Evolutionary conservation across 2,888 invertebrate species (phyloP), one percentile per base, ranked within the genome.

Genomic region (Eurytoma adleriae): DNA sequence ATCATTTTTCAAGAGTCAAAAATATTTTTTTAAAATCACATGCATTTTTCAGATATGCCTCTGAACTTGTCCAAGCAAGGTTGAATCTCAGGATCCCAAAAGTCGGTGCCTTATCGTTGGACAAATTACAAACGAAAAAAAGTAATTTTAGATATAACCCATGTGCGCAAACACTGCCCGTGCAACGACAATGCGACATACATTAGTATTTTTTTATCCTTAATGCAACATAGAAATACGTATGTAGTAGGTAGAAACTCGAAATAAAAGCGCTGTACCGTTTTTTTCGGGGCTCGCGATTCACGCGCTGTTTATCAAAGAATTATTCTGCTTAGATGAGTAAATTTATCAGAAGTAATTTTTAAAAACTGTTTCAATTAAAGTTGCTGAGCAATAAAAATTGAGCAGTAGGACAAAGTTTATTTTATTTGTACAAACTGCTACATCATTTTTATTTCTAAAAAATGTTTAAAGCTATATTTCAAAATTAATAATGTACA

Each of bases 41-140:
- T 68, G 83, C 85, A 83, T 83, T 87, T 86, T 94, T 80, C 93
- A 96, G 96, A 96, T 95, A 95, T 96, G 93, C 96, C 96, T 91
- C 93, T 96, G 91, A 96, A 96, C 92, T 93, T 96, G 92, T 96
- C 96, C 90, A 96, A 96, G 93, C 96, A 93, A 89, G 93, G 93
- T 90, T 93, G 92, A 93, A 90, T 90, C 89, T 90, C 90, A 90
- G 88, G 88, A 90, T 88, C 87, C 87, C 84, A 85, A 85, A 87
- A 85, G 86, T 86, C 85, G 88, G 88, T 89, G 88, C 88, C 88
- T 89, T 89, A 86, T 83, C 80, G 80, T 86, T 84, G 85, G 84
- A 85, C 82, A 84, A 83, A 84, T 83, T 84, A 75, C 14, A 27
- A 57, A 78, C 73, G 68, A 71, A 71, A 62, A 54, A 71, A 77